Conservation (phyloP, 2,797 vertebrate genomes). For the Molothrus ater region DNA sequence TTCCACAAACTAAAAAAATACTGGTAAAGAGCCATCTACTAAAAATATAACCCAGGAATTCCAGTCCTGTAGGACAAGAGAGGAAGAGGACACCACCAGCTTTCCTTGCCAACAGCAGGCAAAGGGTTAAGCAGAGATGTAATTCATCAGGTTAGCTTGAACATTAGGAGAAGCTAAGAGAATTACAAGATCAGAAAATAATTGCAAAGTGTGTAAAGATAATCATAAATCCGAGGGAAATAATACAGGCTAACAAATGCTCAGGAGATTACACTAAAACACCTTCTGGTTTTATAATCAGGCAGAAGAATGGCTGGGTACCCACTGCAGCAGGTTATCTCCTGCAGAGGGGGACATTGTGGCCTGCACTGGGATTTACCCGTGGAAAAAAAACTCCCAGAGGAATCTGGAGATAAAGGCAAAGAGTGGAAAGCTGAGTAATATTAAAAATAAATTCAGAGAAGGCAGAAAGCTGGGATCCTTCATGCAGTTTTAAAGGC, state of each 20-base stretch:
- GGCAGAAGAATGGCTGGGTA: not conserved
- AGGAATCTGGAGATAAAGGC: not conserved
- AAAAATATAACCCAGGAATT: conserved; percentile 32
- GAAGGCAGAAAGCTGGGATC: not conserved
- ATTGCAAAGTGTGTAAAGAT: not conserved
- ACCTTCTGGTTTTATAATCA: not conserved
- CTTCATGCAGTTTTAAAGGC: conserved; percentile 29
- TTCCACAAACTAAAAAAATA: conserved; percentile 44
- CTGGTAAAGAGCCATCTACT: conserved; percentile 18
- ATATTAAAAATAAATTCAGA: conserved; percentile 36
- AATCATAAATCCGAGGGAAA: conserved; percentile 26
- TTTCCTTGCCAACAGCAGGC: not conserved
- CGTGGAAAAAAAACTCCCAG: not conserved
- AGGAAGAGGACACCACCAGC: not conserved
- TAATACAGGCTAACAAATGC: not conserved
- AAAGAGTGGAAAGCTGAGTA: not conserved
- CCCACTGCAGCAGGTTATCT: not conserved
- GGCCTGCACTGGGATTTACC: not conserved
- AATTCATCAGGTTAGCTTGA: not conserved
- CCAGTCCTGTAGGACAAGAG: not conserved
- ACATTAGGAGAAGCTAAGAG: not conserved
- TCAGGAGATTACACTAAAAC: not conserved
- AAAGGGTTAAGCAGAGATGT: conserved; percentile 20
- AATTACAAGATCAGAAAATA: conserved; percentile 35
- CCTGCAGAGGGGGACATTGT: not conserved